Base-by-base conservation (phyloP, 2,888 invertebrate genomes). In the Pammene fasciana region DNA sequence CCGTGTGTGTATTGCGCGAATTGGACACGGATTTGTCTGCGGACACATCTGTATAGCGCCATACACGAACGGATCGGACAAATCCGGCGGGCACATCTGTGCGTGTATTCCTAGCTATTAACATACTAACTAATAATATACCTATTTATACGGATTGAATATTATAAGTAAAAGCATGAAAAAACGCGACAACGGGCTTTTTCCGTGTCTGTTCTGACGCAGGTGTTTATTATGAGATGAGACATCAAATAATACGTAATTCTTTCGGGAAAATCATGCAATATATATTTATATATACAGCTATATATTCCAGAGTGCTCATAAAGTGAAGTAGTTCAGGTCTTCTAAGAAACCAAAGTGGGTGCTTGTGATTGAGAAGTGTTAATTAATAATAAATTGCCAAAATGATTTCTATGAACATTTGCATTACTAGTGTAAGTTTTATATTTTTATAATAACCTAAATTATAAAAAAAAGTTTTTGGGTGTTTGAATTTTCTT, bases 131-230 rank as follows among this genome's bases (percentile, higher is more conserved):
- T 1, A 26, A 26, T 26, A 26, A 26, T 26, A 26, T 26, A 26
- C 26, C 26, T n/a, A n/a, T n/a, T 26, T 26, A 26, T 26, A 26
- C 26, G 26, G 26, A 26, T 26, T 26, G 26, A 26, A 26, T 26
- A 26, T 26, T 38, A 38, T 38, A 38, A 38, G 8, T 38, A 38
- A 26, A 50, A 50, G 26, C 26, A 18, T 5, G 13, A 18, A n/a
- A 54, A 52, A 34, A 34, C n/a, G n/a, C 54, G 54, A n/a, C 54
- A 54, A 34, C 34, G n/a, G 14, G 14, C 55, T 11, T 41, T 59
- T 10, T 26, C 13, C 11, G 45, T n/a, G 26, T 43, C n/a, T 7
- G 3, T 9, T 26, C 6, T 59, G 57, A 59, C 57, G 57, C 43
- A 59, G 54, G 13, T 26, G 45, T 45, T n/a, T n/a, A n/a, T n/a